These are phyloP conservation scores for Bubalus kerabau DNA, from an alignment of 2,113 vertebrate genomes.

Conservation along the genomic window DNA sequence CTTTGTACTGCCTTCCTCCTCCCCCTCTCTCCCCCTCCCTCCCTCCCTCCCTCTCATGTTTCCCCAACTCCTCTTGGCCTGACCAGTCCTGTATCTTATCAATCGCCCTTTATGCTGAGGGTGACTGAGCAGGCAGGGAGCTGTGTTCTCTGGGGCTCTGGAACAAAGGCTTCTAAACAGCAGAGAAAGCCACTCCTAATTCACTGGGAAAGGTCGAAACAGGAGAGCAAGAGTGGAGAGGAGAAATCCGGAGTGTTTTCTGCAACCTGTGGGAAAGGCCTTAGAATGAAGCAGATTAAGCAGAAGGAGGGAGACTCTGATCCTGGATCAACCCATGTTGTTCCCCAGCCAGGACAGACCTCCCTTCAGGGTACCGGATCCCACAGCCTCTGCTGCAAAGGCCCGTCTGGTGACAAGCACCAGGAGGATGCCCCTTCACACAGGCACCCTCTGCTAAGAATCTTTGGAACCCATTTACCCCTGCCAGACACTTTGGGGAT, in stretches of 20 bases:
- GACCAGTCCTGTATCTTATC: not conserved
- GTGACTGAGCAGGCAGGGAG: not conserved
- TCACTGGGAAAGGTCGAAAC: not conserved
- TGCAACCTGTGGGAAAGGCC: not conserved
- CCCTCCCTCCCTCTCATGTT: not conserved
- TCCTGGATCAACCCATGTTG: not conserved
- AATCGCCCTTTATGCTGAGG: not conserved
- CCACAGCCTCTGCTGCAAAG: not conserved
- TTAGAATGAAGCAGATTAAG: not conserved
- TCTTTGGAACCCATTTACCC: not conserved
- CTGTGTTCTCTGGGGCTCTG: not conserved
- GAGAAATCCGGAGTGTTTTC: not conserved
- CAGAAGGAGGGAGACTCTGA: not conserved
- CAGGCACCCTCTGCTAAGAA: not conserved
- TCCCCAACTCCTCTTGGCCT: not conserved
- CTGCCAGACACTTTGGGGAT: not conserved
- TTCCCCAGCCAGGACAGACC: not conserved
- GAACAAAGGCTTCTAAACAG: not conserved
- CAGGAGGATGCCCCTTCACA: too few relatives aligned
- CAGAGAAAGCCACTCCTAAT: not conserved
- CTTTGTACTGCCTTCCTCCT: not conserved
- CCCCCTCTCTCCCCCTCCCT: rapidly evolving
- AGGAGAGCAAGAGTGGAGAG: not conserved
- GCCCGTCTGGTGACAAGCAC: rapidly evolving
- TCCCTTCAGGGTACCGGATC: not conserved